Evolutionary conservation across 2,797 vertebrate genomes (phyloP).

Genomic region (Microctenopoma steveboyesi): DNA sequence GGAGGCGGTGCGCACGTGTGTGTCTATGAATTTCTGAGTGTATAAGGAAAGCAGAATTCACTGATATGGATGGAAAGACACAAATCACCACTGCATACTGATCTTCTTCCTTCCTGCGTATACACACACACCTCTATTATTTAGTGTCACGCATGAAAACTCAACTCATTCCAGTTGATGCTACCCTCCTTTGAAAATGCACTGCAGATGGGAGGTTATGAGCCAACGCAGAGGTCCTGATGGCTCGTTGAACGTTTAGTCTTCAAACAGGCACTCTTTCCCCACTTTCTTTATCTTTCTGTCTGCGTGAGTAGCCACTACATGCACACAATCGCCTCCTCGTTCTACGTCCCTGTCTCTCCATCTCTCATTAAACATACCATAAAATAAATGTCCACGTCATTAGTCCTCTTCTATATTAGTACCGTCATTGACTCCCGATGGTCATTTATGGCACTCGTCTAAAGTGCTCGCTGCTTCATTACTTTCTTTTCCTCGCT

Average conservation of each 20-base stretch:
- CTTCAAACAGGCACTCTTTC: slow-evolving; percentile 44
- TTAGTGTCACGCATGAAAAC: slow-evolving; percentile 71
- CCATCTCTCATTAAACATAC: slow-evolving; percentile 66
- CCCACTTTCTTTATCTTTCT: slow-evolving; percentile 38
- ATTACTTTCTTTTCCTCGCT: slow-evolving; percentile 59
- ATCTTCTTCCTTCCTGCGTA: slow-evolving; percentile 54
- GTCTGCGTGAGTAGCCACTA: slow-evolving; percentile 40
- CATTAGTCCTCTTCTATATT: slow-evolving; percentile 62
- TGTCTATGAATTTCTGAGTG: slow-evolving; percentile 72
- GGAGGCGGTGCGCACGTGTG: slow-evolving; percentile 48
- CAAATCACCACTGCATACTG: slow-evolving; percentile 73
- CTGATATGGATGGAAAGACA: slow-evolving; percentile 74
- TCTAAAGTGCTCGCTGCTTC: slow-evolving; percentile 53
- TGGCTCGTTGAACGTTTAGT: slow-evolving; percentile 59
- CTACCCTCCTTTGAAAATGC: slow-evolving; percentile 54
- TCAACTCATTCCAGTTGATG: slow-evolving; percentile 60
- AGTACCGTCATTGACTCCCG: slow-evolving; percentile 48
- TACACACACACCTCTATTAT: slow-evolving; percentile 61
- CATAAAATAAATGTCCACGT: slow-evolving; percentile 68
- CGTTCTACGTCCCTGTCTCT: slow-evolving; percentile 44
- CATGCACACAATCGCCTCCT: slow-evolving; percentile 54
- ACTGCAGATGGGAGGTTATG: slow-evolving; percentile 53
- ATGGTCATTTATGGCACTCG: slow-evolving; percentile 61
- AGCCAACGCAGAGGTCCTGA: slow-evolving; percentile 56
- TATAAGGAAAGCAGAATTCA: slow-evolving; percentile 69